phyloP scores from a whole-genome alignment of 2,113 vertebrate genomes.

The Phrynosoma platyrhinos region DNA sequence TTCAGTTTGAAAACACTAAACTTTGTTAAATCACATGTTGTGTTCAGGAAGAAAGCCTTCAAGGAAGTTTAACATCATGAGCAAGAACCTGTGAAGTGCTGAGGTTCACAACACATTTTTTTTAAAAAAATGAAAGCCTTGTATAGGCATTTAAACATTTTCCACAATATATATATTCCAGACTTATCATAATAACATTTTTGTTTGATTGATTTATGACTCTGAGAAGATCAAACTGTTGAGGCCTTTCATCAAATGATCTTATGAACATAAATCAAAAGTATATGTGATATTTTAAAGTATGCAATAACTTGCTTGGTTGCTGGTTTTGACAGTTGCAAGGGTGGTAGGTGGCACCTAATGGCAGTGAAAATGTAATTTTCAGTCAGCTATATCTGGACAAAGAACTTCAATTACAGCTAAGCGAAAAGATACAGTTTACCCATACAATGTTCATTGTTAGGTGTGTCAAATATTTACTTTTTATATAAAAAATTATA shows the following conservation, averaged over 20 bases:
- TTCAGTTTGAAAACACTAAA: background rate
- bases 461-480: background rate
- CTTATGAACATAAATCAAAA: background rate
- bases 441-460: background rate
- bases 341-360: background rate
- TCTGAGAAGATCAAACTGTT: background rate
- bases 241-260: background rate
- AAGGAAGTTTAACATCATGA: background rate
- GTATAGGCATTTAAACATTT: conserved; percentile 1
- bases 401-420: background rate
- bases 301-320: background rate
- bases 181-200: background rate
- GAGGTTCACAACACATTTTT: background rate
- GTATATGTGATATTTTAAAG: background rate
- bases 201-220: background rate
- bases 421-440: background rate
- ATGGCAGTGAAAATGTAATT: background rate
- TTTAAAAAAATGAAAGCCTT: background rate
- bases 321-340: background rate
- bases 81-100: background rate
- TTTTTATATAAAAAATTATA: background rate
- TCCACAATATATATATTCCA: conserved; percentile 6
- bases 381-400: background rate
- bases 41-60: background rate
- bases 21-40: background rate